Evolutionary conservation across 2,113 vertebrate species (phyloP).

Genomic region (Rhadina sibilatrix): DNA sequence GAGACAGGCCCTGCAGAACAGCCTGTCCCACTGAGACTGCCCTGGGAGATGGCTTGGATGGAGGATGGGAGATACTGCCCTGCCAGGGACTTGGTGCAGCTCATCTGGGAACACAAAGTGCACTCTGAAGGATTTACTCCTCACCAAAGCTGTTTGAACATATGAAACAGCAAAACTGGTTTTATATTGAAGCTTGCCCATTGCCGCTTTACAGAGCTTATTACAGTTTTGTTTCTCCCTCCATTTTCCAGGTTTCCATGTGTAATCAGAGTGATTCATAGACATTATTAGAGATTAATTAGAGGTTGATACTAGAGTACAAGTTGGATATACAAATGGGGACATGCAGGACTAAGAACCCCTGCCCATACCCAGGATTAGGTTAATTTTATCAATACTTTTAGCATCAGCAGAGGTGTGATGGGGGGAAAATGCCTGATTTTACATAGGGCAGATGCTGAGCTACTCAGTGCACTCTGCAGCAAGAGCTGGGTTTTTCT

Average conservation of each 20-base stretch:
- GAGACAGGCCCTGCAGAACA: not conserved
- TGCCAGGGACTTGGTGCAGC: accelerated
- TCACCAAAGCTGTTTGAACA: not conserved
- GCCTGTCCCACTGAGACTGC: not conserved
- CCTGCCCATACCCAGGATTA: not conserved
- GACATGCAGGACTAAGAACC: not conserved
- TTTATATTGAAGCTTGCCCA: not conserved
- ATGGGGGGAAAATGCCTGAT: not conserved
- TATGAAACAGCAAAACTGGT: not conserved
- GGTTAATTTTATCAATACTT: not conserved
- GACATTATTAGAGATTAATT: not conserved
- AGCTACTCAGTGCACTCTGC: not conserved
- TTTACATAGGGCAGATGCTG: not conserved
- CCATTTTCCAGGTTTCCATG: too few species aligned
- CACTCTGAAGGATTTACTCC: not conserved
- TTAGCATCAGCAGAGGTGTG: not conserved
- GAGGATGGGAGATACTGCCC: not conserved
- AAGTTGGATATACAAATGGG: not conserved
- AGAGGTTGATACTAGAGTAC: not conserved
- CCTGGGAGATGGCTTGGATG: not conserved
- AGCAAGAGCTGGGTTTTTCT: not conserved
- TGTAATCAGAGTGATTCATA: not conserved
- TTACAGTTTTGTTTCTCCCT: not conserved
- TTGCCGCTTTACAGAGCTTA: not conserved
- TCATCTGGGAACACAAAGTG: not conserved